These are phyloP conservation scores for Himalopsyche tibetana DNA, from an alignment of 2,888 invertebrate genomes.

Conservation along the genomic window DNA sequence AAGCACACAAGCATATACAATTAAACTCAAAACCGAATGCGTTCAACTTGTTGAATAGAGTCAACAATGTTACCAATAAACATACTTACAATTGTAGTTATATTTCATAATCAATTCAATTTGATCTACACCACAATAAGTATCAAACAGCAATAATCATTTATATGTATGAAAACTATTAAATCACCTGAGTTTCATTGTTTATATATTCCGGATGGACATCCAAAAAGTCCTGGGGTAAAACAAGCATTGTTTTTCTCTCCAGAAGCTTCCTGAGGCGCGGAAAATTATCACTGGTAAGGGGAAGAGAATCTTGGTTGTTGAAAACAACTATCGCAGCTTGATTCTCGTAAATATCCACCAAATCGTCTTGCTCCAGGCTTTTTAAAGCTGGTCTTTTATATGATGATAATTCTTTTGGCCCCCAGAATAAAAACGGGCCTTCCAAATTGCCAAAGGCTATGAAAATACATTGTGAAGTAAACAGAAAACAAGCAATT, in stretches of 20 bases:
- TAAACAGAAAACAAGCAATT: neutral
- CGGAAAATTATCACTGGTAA: constrained; percentile 77
- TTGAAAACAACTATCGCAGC: constrained; percentile 79
- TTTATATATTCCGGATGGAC: constrained; percentile 79
- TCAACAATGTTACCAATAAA: neutral
- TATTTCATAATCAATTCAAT: neutral
- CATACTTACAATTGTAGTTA: neutral
- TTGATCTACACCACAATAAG: neutral
- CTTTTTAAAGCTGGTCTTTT: constrained; percentile 76
- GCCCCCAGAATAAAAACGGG: constrained; percentile 80
- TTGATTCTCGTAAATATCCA: constrained; percentile 77
- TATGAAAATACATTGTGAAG: constrained; percentile 8
- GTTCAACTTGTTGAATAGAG: neutral
- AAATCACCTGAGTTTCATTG: constrained; percentile 78
- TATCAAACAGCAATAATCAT: neutral
- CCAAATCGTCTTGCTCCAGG: constrained; percentile 77
- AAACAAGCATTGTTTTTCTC: constrained; percentile 74
- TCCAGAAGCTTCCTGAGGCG: constrained; percentile 77
- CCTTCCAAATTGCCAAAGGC: constrained; percentile 76
- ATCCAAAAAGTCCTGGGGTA: constrained; percentile 78
- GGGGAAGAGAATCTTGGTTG: constrained; percentile 76
- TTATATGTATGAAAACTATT: neutral
- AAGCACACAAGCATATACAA: too few species aligned
- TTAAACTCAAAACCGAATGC: too few species aligned
- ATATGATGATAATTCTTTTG: constrained; percentile 73